phyloP scores from a whole-genome alignment of 2,113 vertebrate genomes.

The Psettodes erumei region DNA sequence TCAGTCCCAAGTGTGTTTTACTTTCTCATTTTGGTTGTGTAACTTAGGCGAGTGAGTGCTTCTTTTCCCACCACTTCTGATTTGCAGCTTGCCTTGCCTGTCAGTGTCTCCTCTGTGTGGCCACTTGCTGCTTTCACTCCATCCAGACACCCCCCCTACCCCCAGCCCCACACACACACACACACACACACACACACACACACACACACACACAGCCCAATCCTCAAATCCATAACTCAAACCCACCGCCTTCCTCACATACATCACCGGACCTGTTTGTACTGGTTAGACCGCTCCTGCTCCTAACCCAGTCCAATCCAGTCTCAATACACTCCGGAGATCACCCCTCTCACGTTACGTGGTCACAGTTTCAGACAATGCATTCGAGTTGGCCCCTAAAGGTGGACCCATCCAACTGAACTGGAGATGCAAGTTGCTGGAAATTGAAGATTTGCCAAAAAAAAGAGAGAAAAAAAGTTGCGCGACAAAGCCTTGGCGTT shows the following conservation, averaged over 20 bases:
- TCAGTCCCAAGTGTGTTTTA: neutral
- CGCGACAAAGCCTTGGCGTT: too few relatives aligned
- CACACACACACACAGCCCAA: too few relatives aligned
- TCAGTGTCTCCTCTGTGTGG: neutral
- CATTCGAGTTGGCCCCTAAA: neutral
- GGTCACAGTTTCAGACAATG: neutral
- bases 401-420: neutral
- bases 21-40: neutral
- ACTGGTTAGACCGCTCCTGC: neutral
- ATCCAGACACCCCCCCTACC: neutral
- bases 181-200: too few relatives aligned
- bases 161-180: too few relatives aligned
- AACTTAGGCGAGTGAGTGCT: neutral
- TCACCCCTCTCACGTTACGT: neutral
- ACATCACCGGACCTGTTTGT: neutral
- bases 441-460: too few relatives aligned
- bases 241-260: neutral
- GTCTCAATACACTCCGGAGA: neutral
- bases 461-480: too few relatives aligned
- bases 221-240: neutral
- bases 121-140: slow-evolving; percentile 58
- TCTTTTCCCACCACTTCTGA: neutral
- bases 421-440: neutral
- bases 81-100: neutral
- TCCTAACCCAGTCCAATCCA: neutral